A percentile compares a stretch with the other conserved stretches of the same genome.
These are phyloP conservation scores for Platysternon megacephalum DNA, from an alignment of 2,113 vertebrate species.

Conservation along the genomic window DNA sequence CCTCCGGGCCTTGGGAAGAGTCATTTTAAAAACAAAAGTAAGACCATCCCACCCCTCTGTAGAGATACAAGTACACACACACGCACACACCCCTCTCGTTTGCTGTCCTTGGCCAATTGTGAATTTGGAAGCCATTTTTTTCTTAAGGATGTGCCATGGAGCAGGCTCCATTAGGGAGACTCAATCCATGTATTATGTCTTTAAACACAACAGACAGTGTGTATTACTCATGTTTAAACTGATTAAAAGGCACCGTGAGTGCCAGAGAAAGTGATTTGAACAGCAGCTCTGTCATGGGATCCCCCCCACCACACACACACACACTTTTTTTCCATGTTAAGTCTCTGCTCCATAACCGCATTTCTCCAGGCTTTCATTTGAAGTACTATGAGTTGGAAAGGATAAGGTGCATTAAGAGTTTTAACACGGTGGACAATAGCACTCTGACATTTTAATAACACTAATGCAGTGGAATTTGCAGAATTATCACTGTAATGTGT, in stretches of 20 bases:
- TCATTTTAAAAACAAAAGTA: no score
- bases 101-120: not conserved
- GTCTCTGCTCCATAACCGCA: constrained; percentile 28
- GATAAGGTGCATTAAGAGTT: constrained; percentile 68
- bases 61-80: not conserved
- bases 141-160: not conserved
- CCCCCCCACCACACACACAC: not conserved
- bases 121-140: not conserved
- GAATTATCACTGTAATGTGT: constrained; percentile 52
- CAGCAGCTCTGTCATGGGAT: not conserved
- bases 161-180: not conserved
- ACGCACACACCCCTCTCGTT: not conserved
- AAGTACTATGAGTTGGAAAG: constrained; percentile 56
- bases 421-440: constrained; percentile 70
- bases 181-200: not conserved
- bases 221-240: constrained; percentile 25
- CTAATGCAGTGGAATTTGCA: constrained; percentile 64
- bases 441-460: constrained; percentile 68
- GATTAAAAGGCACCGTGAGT: not conserved
- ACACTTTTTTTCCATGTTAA: not conserved
- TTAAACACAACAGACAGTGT: not conserved
- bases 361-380: not conserved
- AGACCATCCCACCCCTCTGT: not conserved
- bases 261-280: constrained; percentile 11
- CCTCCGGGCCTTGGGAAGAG: not conserved